Conservation (phyloP, 37 sponge, comb jelly and placozoan genomes). For the Chondrilla cf. caribensis region DNA sequence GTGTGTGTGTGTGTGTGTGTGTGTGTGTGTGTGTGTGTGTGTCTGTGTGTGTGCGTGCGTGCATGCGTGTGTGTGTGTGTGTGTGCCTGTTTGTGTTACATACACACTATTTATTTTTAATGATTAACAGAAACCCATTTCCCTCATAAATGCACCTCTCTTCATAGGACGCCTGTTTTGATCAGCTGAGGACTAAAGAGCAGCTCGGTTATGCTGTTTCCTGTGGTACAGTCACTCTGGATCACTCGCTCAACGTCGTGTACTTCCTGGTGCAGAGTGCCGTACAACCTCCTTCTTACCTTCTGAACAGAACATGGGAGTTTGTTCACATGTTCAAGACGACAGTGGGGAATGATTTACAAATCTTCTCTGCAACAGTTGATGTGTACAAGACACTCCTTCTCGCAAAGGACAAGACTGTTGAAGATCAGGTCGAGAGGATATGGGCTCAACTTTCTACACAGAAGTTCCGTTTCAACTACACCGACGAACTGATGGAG, state of each 20-base stretch:
- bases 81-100: not conserved
- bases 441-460: conserved; percentile 50
- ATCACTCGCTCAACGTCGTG: conserved; percentile 14
- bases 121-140: too few relatives aligned
- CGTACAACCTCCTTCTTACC: conserved; percentile 26
- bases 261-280: conserved; percentile 71
- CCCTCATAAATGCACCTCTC: not conserved
- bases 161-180: conserved; percentile 75
- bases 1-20: too few relatives aligned
- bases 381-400: conserved; percentile 14
- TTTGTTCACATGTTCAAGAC: conserved; percentile 35
- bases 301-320: conserved; percentile 30
- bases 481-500: conserved; percentile 12
- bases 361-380: not conserved
- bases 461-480: conserved; percentile 52
- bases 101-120: too few relatives aligned
- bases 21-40: too few relatives aligned
- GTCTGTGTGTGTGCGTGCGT: too few relatives aligned
- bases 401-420: conserved; percentile 24
- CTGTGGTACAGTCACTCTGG: conserved; percentile 26
- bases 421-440: conserved; percentile 33
- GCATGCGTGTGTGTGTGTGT: not conserved
- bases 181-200: conserved; percentile 69
- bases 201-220: conserved; percentile 80
- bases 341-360: not conserved